These are phyloP conservation scores for Passerina amoena DNA, from an alignment of 2,113 vertebrate species.

Conservation along the genomic window DNA sequence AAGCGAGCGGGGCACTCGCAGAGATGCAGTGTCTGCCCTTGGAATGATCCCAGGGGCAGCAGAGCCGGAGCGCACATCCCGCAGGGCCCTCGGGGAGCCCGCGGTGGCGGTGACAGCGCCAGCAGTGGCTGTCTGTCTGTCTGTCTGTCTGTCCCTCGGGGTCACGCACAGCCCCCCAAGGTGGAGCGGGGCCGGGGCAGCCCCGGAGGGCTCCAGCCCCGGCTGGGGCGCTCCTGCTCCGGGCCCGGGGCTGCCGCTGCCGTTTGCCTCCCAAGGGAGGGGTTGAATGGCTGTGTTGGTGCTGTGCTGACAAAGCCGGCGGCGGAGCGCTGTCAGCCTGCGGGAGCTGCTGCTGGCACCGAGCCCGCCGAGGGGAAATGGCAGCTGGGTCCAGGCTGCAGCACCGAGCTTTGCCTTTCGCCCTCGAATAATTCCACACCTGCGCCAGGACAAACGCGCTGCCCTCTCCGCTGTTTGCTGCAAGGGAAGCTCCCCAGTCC, in stretches of 20 bases:
- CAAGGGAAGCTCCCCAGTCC: not conserved
- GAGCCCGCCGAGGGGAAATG: not conserved
- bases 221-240: not conserved
- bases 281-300: not conserved
- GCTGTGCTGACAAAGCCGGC: not conserved
- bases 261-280: rapidly evolving
- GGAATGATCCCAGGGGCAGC: rapidly evolving
- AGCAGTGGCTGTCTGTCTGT: too few relatives aligned
- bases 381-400: not conserved
- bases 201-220: not conserved
- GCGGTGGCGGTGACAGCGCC: not conserved
- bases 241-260: rapidly evolving
- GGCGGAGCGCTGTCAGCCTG: not conserved
- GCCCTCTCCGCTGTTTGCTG: rapidly evolving
- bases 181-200: not conserved
- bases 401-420: not conserved
- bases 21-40: not conserved
- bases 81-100: rapidly evolving
- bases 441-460: rapidly evolving
- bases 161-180: not conserved
- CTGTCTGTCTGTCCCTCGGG: not conserved
- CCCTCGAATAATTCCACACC: too few relatives aligned
- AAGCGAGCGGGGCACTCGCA: not conserved
- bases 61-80: not conserved
- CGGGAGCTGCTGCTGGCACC: not conserved